Percentiles rank a stretch among this genome's conserved stretches.
Conservation (phyloP, 2,113 vertebrate species). For the Herpetotheres cachinnans region DNA sequence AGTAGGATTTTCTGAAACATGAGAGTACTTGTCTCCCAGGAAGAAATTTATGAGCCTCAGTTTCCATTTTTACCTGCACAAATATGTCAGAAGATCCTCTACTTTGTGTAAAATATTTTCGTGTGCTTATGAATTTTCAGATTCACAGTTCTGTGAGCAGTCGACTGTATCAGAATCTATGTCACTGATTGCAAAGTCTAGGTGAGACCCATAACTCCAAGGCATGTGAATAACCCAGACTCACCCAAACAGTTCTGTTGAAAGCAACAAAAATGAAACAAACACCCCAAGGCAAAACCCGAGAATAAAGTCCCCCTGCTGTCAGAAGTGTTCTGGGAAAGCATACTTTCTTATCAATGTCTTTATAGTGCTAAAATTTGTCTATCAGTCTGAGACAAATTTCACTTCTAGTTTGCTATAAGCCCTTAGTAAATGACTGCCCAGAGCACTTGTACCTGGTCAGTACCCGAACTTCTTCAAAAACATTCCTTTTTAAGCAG, state of each 20-base stretch:
- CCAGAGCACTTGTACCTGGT: background rate
- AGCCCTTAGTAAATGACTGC: background rate
- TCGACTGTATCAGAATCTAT: background rate
- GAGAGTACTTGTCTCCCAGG: background rate
- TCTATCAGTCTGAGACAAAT: background rate
- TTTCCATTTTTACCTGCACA: background rate
- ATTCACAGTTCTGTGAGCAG: background rate
- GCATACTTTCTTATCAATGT: background rate
- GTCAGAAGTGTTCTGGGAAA: background rate
- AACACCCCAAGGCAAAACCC: background rate
- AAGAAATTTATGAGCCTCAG: background rate
- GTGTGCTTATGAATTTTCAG: background rate
- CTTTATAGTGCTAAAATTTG: background rate
- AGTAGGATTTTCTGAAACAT: background rate
- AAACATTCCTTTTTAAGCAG: background rate
- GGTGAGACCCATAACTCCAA: background rate
- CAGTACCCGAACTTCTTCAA: background rate
- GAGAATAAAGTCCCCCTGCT: background rate
- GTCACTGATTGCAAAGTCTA: background rate
- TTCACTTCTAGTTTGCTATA: background rate
- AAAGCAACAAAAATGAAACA: conserved; percentile 19
- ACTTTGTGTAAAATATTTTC: background rate
- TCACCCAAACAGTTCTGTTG: background rate
- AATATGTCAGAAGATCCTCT: background rate
- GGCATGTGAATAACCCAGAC: background rate